A percentile compares a stretch with the other conserved stretches of the same genome.
phyloP scores from a whole-genome alignment of 2,113 vertebrate genomes.

The Nesospiza acunhae region DNA sequence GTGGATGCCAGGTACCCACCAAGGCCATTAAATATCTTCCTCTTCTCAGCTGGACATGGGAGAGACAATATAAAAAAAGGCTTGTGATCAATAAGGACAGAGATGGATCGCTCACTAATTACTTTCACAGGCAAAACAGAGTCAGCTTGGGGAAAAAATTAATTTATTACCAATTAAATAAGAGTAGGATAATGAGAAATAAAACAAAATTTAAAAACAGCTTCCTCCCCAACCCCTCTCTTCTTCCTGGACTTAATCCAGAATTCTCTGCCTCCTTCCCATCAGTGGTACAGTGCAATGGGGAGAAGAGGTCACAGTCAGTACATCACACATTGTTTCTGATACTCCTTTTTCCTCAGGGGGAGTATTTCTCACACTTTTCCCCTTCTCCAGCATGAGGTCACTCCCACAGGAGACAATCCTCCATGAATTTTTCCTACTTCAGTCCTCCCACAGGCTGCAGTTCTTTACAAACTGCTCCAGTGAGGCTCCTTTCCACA shows the following conservation, averaged over 20 bases:
- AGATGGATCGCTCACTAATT: not conserved
- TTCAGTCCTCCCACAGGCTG: not conserved
- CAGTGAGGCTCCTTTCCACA: not conserved
- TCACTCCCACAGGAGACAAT: not conserved
- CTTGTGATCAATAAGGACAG: not conserved
- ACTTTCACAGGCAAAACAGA: not conserved
- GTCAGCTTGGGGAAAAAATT: not conserved
- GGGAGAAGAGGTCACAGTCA: not conserved
- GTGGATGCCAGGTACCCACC: not conserved
- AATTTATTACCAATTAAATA: not conserved
- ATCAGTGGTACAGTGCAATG: not conserved
- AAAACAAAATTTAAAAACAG: not conserved
- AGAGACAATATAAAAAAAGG: not conserved
- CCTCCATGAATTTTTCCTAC: not conserved
- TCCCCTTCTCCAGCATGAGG: not conserved
- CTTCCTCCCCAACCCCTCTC: accelerated
- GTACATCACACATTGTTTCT: not conserved
- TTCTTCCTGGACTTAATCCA: not conserved
- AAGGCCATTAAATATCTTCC: not conserved
- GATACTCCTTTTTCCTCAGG: not conserved
- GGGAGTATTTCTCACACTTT: not conserved
- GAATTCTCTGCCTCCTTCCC: not conserved
- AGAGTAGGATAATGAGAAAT: not conserved
- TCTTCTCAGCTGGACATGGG: not conserved
- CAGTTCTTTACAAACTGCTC: not conserved